Base-by-base conservation (phyloP, 1,140 invertebrate genomes). In the Augochlora pura region DNA sequence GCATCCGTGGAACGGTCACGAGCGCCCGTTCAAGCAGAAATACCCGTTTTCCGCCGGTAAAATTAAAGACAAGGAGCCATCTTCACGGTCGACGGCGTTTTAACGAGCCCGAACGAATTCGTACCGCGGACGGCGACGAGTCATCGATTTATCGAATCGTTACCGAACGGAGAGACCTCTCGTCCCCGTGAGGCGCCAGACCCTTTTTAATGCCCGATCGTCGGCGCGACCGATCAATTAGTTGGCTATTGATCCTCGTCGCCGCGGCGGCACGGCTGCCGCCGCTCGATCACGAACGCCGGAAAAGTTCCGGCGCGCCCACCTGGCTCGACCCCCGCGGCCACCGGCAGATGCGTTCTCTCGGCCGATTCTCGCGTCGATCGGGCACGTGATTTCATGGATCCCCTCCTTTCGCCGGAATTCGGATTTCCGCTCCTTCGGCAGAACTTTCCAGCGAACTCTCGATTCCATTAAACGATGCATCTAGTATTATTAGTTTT, bases 291-390 rank as follows among this genome's bases (percentile, higher is more conserved):
- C 46, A 67, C 57, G 68, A 78, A 73, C 71, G 79, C 70, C 70
- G 85, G 86, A 90, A 83, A 88, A 89, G 80, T 87, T 87, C 39
- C 80, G 75, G 70, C n/a, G n/a, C n/a, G n/a, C n/a, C 81, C 90
- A 91, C 90, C 90, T 91, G 90, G 90, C 77, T 69, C 42, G 86
- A 90, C 89, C 89, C 89, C 90, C 88, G 88, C 87, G 87, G 87
- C 80, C 71, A 76, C 69, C 60, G 64, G 84, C 85, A 86, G 85
- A 86, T 86, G 85, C 69, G 60, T 39, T 21, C 67, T 21, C 67
- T 80, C 59, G 52, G 54, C 73, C 76, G 59, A 83, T 80, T 84
- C 77, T 52, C 64, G 39, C 68, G 77, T 66, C 82, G 88, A 89
- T 89, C 83, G 84, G 73, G 27, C 39, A 64, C 8, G 39, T 76